phyloP scores from a whole-genome alignment of 2,113 vertebrate genomes.

The Callionymus lyra region DNA sequence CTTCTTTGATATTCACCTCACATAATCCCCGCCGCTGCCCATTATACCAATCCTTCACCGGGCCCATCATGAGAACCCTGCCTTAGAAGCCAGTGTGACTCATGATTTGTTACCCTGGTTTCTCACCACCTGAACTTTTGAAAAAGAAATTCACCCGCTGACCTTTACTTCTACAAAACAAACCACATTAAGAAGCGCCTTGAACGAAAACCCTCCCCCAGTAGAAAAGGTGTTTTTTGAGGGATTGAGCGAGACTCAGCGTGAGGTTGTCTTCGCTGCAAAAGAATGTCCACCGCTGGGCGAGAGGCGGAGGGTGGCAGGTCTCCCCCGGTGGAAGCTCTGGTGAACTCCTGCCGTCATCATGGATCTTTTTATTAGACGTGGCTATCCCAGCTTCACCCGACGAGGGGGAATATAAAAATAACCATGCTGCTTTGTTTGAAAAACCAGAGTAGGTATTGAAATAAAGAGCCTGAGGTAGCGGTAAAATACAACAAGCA shows the following conservation, averaged over 20 bases:
- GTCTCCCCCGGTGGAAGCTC: slow-evolving; percentile 13
- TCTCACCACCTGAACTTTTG: background rate
- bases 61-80: too few relatives aligned
- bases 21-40: too few relatives aligned
- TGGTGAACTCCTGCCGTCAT: slow-evolving; percentile 26
- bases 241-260: slow-evolving; percentile 3
- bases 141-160: too few relatives aligned
- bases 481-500: too few relatives aligned
- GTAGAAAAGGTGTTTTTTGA: too few relatives aligned
- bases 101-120: slow-evolving; percentile 22
- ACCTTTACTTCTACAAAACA: too few relatives aligned
- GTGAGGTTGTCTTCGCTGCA: slow-evolving; percentile 6
- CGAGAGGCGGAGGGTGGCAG: slow-evolving; percentile 9
- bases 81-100: slow-evolving; percentile 29
- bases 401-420: slow-evolving; percentile 22
- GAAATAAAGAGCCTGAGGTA: too few relatives aligned
- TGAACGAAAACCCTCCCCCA: too few relatives aligned
- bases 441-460: too few relatives aligned
- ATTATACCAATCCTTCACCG: slow-evolving; percentile 11
- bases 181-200: too few relatives aligned
- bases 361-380: slow-evolving; percentile 31
- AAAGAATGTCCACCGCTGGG: slow-evolving; percentile 19
- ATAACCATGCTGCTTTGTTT: too few relatives aligned
- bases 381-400: slow-evolving; percentile 25
- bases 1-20: slow-evolving; percentile 17